Conservation (phyloP, 2,797 vertebrate genomes). For the Halcyon chelicuti region DNA sequence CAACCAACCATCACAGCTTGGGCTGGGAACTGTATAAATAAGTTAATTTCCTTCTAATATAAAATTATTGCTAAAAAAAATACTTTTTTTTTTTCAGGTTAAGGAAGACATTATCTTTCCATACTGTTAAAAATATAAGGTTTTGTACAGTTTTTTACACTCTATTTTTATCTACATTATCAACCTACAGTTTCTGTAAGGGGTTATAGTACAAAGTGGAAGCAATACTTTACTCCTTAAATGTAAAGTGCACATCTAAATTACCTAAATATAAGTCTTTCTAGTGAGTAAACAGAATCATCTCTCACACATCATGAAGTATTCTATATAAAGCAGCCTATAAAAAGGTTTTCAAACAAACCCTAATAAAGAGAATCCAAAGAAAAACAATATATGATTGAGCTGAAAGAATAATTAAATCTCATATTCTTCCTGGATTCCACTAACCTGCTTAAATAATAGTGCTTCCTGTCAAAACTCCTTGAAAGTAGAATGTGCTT, state of each 20-base stretch:
- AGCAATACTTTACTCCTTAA: slow-evolving; percentile 10
- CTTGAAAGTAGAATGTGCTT: background rate
- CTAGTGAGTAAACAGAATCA: background rate
- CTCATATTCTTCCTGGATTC: background rate
- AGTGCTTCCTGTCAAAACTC: background rate
- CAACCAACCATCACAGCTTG: background rate
- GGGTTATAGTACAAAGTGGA: slow-evolving; percentile 25
- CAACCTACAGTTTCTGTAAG: background rate
- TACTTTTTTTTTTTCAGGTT: background rate
- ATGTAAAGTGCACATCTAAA: slow-evolving; percentile 42
- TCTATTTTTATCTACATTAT: slow-evolving; percentile 27
- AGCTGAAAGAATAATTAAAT: background rate
- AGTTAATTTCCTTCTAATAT: background rate
- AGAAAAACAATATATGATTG: background rate
- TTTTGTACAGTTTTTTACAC: slow-evolving; percentile 1
- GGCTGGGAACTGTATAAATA: background rate
- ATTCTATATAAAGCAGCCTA: background rate
- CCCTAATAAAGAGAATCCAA: background rate
- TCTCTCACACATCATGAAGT: background rate
- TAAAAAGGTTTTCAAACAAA: background rate
- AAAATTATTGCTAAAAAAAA: slow-evolving; percentile 64
- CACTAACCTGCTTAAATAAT: background rate
- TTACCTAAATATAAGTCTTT: slow-evolving; percentile 5
- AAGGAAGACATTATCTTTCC: slow-evolving; percentile 32
- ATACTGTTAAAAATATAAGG: slow-evolving; percentile 6